phyloP scores from a whole-genome alignment of 2,888 invertebrate genomes.

The Yponomeuta plumbellus region DNA sequence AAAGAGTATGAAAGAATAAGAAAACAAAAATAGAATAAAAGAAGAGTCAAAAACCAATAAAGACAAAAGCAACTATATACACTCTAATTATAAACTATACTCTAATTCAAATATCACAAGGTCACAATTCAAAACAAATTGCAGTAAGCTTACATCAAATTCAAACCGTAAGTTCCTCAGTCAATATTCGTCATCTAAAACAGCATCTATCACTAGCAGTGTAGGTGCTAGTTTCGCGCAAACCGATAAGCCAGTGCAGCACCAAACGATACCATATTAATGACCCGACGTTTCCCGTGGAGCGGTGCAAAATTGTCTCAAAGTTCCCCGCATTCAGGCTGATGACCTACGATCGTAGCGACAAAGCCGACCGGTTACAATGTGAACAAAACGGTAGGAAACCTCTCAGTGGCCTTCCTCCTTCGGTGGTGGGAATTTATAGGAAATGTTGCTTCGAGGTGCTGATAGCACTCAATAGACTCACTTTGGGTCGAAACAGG shows the following conservation, averaged over 20 bases:
- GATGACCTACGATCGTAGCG: background rate
- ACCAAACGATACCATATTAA: background rate
- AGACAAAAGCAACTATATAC: too few species aligned
- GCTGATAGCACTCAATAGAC: background rate
- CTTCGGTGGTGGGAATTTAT: background rate
- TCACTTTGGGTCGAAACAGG: too few species aligned
- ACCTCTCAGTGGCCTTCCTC: background rate
- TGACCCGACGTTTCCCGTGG: background rate
- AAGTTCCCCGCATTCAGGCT: background rate
- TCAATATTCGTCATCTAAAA: too few species aligned
- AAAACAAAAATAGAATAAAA: too few species aligned
- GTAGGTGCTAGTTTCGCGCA: background rate
- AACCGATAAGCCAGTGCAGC: background rate
- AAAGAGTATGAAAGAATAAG: too few species aligned
- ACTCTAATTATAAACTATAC: too few species aligned
- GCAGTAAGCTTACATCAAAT: too few species aligned
- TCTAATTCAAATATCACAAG: too few species aligned
- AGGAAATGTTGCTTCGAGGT: background rate
- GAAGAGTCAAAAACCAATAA: too few species aligned
- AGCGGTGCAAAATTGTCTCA: background rate
- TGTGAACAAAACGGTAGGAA: background rate
- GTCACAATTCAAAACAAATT: too few species aligned
- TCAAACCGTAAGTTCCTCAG: too few species aligned
- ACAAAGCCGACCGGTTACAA: background rate
- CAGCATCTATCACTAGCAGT: background rate